Base-by-base conservation (phyloP, 2,888 invertebrate species). In the Pristionchus maxplancki region DNA sequence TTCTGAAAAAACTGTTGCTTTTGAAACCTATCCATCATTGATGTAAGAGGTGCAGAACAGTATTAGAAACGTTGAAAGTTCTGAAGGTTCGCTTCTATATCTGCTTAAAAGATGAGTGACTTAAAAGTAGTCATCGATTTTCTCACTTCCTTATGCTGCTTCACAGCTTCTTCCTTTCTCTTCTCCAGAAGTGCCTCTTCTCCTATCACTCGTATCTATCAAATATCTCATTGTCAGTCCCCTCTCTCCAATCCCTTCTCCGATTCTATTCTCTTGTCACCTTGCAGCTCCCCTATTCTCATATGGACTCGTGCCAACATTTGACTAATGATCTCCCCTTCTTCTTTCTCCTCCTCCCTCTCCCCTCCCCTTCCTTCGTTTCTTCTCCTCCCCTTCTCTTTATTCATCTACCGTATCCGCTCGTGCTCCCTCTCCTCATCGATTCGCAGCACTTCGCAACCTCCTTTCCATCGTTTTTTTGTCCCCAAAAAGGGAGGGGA, bases 351-450 rank as follows among this genome's bases (percentile, higher is more conserved):
- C 37, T 53, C 64, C 40, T 48, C 64, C 86, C 34, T 20, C 28
- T 58, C 87, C n/a, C 50, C 74, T 28, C 62, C 40, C 64, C 28
- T 31, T 62, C 28, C 34, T 28, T 17, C 24, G 37, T 58, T n/a
- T 34, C 74, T 71, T 34, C 34, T 64, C n/a, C 28, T 28, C 74
- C 37, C 34, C 24, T 28, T 31, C 24, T 71, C 71, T 87, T 64
- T 71, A 37, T 64, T 71, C 67, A 40, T 64, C 87, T 82, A 82
- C 82, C 82, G 82, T 85, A 85, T 85, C 31, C n/a, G 31, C 58
- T 31, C 62, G 64, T 85, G 58, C 85, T 53, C 44, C 17, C 81
- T 50, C 78, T 78, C 40, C 53, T 53, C 78, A 44, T 88, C 81
- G 44, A 78, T 78, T 78, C 78, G 44, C 53, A 53, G 11, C 50